phyloP scores from a whole-genome alignment of 1,140 invertebrate genomes.

The Hestina assimilis region DNA sequence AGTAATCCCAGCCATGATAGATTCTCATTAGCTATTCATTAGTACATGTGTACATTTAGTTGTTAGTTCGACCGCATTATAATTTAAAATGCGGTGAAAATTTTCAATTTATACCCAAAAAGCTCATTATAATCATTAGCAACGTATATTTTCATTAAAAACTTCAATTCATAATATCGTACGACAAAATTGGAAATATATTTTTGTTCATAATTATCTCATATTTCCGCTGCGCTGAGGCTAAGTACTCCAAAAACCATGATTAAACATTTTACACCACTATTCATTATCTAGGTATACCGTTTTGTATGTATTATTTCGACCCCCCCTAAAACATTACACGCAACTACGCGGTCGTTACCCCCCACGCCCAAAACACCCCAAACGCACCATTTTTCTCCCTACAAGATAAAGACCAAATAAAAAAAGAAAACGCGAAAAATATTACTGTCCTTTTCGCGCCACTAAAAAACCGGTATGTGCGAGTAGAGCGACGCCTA shows the following conservation, averaged over 20 bases:
- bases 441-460: slow-evolving; percentile 59
- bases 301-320: slow-evolving; percentile 40
- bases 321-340: slow-evolving; percentile 72
- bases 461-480: slow-evolving; percentile 30
- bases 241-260: slow-evolving; percentile 75
- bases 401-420: slow-evolving; percentile 74
- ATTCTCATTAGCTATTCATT: slow-evolving; percentile 9
- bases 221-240: slow-evolving; percentile 49
- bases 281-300: slow-evolving; percentile 65
- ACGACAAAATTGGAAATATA: slow-evolving; percentile 60
- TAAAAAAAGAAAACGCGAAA: slow-evolving; percentile 78
- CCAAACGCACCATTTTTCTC: slow-evolving; percentile 69
- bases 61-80: slow-evolving; percentile 21
- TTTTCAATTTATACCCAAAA: slow-evolving; percentile 35
- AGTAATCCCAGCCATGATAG: background rate
- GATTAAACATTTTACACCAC: slow-evolving; percentile 75
- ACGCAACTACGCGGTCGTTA: slow-evolving; percentile 55
- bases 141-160: slow-evolving; percentile 45
- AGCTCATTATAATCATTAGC: slow-evolving; percentile 38
- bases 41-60: slow-evolving; percentile 16
- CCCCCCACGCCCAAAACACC: slow-evolving; percentile 37
- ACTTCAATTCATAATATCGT: slow-evolving; percentile 51
- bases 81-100: slow-evolving; percentile 35
- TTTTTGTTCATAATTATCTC: slow-evolving; percentile 69
- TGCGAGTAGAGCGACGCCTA: slow-evolving; percentile 64